These are phyloP conservation scores for Phylloscopus trochiloides DNA, from an alignment of 2,113 vertebrate genomes.

Conservation along the genomic window DNA sequence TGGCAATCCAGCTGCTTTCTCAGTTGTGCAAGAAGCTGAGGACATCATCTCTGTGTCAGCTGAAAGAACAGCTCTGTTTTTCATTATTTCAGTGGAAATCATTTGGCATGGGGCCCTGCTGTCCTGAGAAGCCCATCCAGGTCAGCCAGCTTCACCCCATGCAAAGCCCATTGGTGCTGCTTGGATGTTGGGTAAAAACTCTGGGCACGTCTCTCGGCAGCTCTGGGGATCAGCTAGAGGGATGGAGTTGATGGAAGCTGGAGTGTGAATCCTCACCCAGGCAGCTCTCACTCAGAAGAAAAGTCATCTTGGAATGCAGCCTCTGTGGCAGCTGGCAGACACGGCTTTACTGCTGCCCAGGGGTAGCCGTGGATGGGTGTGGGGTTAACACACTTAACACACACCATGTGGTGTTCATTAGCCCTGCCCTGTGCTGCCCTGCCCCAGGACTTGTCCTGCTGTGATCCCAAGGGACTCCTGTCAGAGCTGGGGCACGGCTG, in stretches of 20 bases:
- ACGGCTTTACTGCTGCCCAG: not conserved
- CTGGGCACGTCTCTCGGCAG: accelerated
- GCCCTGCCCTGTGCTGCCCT: not conserved
- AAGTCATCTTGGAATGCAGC: not conserved
- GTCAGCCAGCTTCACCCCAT: not conserved
- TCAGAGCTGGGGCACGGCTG: accelerated
- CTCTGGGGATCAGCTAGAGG: not conserved
- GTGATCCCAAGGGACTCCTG: not conserved
- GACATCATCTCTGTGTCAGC: not conserved
- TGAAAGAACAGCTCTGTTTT: not conserved
- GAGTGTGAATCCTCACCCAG: not conserved
- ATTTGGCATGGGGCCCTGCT: not conserved
- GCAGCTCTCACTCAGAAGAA: not conserved
- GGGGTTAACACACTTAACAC: not conserved
- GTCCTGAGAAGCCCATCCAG: not conserved
- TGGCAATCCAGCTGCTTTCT: not conserved
- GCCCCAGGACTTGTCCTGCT: not conserved
- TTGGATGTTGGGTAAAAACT: not conserved
- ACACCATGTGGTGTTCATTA: accelerated
- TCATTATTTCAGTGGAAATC: not conserved
- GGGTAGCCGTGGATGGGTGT: not conserved
- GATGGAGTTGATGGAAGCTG: not conserved
- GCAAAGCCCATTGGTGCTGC: not conserved
- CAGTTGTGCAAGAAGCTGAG: not conserved
- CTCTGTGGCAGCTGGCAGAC: not conserved